Percentiles rank a stretch among this genome's conserved stretches.
phyloP scores from a whole-genome alignment of 2,888 invertebrate genomes.

The Hyalella azteca region DNA sequence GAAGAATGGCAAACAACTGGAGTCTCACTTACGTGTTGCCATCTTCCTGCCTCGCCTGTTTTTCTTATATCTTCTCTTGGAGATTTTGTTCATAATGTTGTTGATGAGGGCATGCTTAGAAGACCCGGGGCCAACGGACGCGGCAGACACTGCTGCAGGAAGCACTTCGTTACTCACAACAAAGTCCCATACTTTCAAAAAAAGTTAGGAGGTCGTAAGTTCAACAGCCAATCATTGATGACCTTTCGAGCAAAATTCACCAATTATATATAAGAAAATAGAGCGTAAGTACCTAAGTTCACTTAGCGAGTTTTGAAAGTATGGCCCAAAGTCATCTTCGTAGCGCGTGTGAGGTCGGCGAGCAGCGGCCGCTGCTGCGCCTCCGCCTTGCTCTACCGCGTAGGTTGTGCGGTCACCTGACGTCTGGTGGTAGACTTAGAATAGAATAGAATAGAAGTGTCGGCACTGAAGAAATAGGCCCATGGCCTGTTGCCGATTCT shows the following conservation, averaged over 20 bases:
- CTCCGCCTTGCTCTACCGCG: not conserved
- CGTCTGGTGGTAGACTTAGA: not conserved
- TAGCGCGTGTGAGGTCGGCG: not conserved
- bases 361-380: not conserved
- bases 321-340: constrained; percentile 31
- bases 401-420: not conserved
- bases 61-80: constrained; percentile 53
- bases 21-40: constrained; percentile 44
- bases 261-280: no score
- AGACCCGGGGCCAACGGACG: not conserved
- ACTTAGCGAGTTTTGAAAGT: no score
- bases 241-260: no score
- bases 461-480: no score
- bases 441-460: no score
- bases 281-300: no score
- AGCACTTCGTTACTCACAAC: constrained; percentile 45
- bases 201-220: no score
- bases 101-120: constrained; percentile 42
- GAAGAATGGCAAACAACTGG: constrained; percentile 28
- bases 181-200: no score
- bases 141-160: constrained; percentile 6
- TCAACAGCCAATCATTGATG: no score
- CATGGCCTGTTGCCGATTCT: no score
- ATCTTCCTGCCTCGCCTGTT: constrained; percentile 53
- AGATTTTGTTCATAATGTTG: constrained; percentile 45